phyloP scores from a whole-genome alignment of 2,888 invertebrate genomes.

The Agrilus biguttatus region DNA sequence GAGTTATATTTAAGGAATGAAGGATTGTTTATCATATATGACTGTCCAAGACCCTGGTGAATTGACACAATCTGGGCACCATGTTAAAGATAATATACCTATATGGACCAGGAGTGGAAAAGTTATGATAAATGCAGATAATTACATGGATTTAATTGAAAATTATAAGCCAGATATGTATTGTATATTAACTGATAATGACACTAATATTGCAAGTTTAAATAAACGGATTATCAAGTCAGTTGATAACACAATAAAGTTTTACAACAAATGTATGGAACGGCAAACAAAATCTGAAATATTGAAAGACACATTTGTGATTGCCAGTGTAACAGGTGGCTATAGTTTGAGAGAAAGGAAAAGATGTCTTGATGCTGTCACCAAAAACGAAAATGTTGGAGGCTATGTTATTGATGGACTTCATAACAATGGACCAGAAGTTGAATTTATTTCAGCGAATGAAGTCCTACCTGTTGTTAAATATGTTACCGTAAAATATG shows the following conservation, averaged over 20 bases:
- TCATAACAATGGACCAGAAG: constrained; percentile 53
- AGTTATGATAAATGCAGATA: constrained; percentile 44
- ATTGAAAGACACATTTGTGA: constrained; percentile 35
- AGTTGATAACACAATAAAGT: constrained; percentile 48
- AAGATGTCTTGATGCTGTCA: constrained; percentile 44
- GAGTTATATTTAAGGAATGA: constrained; percentile 32
- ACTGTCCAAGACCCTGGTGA: constrained; percentile 59
- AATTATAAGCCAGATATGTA: constrained; percentile 68
- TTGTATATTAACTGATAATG: constrained; percentile 66
- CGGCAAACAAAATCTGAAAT: constrained; percentile 34
- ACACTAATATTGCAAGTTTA: constrained; percentile 49
- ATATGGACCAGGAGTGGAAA: constrained; percentile 71
- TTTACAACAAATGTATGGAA: constrained; percentile 55
- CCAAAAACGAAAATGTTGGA: constrained; percentile 39
- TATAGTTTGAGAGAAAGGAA: constrained; percentile 49
- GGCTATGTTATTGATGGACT: constrained; percentile 77
- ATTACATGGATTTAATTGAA: constrained; percentile 66
- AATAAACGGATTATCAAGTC: constrained; percentile 59
- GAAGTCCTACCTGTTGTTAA: constrained; percentile 45
- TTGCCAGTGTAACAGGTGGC: constrained; percentile 66
- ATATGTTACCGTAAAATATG: constrained; percentile 41
- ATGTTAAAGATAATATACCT: constrained; percentile 54
- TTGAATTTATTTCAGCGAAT: constrained; percentile 36
- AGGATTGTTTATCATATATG: constrained; percentile 34
- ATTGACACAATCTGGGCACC: constrained; percentile 51